These are phyloP conservation scores for Oxystoma pomonae DNA, from an alignment of 2,888 invertebrate species.

Conservation along the genomic window DNA sequence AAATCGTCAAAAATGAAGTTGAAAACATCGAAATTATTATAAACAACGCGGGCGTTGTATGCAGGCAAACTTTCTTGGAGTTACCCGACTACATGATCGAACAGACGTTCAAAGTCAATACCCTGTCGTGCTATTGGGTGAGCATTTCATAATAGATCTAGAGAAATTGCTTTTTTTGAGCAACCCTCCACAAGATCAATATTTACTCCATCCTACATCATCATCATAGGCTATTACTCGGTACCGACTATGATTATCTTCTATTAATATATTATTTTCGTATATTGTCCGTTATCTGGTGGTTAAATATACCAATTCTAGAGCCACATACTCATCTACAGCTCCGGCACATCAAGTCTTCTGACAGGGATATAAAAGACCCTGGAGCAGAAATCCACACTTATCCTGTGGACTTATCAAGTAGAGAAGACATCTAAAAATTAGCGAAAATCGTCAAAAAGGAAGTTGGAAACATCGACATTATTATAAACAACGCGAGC, in stretches of 20 bases:
- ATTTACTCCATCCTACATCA: too few relatives aligned
- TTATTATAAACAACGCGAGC: constrained; percentile 72
- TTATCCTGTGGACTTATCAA: constrained; percentile 80
- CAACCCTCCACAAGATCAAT: too few relatives aligned
- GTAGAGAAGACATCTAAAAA: constrained; percentile 71
- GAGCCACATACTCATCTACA: too few relatives aligned
- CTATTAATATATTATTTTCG: too few relatives aligned
- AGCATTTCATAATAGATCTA: too few relatives aligned
- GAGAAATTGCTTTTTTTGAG: too few relatives aligned
- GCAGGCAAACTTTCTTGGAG: constrained; percentile 79
- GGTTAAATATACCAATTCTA: too few relatives aligned
- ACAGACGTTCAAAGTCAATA: constrained; percentile 85
- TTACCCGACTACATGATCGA: constrained; percentile 80
- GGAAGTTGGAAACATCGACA: constrained; percentile 67
- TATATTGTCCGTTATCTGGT: too few relatives aligned
- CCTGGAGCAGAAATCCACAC: constrained; percentile 53
- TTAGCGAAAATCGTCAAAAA: constrained; percentile 67
- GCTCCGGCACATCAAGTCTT: too few relatives aligned
- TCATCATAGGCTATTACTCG: too few relatives aligned
- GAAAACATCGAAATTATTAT: constrained; percentile 73
- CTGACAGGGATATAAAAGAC: constrained; percentile 50
- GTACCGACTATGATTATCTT: too few relatives aligned
- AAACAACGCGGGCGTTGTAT: constrained; percentile 92
- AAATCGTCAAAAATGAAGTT: constrained; percentile 66
- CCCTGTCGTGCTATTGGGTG: constrained; percentile 91